Percentiles rank a stretch among this genome's conserved stretches.
Conservation (phyloP, 2,113 vertebrate genomes). For the Oryctolagus cuniculus region mOryCun1.1 NC_091439.1:46875501-46876000, state of each 20-base stretch:
- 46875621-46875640: neutral
- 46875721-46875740: neutral
- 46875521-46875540: constrained; percentile 14
- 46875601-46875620: neutral
- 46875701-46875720: constrained; percentile 20
- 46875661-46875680: constrained; percentile 5
- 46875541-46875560: neutral
- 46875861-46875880: neutral
- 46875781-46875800: constrained; percentile 23
- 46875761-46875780: neutral
- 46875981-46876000: neutral
- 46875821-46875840: neutral
- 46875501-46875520: neutral
- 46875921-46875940: neutral
- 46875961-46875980: neutral
- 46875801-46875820: neutral
- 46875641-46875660: constrained; percentile 13
- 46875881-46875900: neutral
- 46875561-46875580: constrained; percentile 36
- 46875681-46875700: constrained; percentile 12
- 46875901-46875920: constrained; percentile 8
- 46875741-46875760: constrained; percentile 10
- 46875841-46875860: neutral
- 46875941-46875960: neutral
- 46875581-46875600: constrained; percentile 60